A percentile compares a stretch with the other conserved stretches of the same genome.
Conservation (phyloP, 2,888 invertebrate species). For the Mongoloraphidia duomilia region DNA sequence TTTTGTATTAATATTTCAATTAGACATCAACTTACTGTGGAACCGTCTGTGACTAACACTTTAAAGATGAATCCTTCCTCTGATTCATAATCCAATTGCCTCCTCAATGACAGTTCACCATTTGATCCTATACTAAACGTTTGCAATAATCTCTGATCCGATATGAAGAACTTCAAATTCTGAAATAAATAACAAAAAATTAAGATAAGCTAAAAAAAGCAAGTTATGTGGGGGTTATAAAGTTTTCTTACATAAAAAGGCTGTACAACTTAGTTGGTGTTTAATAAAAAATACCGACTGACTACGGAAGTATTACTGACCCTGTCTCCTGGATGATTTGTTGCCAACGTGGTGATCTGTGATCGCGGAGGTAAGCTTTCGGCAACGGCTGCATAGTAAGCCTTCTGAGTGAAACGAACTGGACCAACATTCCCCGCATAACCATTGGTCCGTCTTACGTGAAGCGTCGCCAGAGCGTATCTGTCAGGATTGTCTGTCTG, state of each 20-base stretch:
- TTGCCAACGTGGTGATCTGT: conserved; percentile 54
- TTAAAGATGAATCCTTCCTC: conserved; percentile 56
- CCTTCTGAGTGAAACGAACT: conserved; percentile 54
- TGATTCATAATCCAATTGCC: conserved; percentile 66
- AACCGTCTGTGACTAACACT: conserved; percentile 69
- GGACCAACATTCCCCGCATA: conserved; percentile 25
- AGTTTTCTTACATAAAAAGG: too few relatives aligned
- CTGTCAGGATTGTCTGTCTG: conserved; percentile 78
- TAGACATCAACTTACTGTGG: conserved; percentile 39
- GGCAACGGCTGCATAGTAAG: conserved; percentile 53
- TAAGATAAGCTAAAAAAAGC: not conserved
- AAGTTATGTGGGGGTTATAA: not conserved
- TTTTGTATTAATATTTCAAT: too few relatives aligned
- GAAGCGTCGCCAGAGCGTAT: conserved; percentile 72
- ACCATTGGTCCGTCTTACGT: conserved; percentile 37
- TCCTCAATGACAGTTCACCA: conserved; percentile 64
- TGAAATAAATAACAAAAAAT: conserved; percentile 22
- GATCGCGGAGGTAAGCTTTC: conserved; percentile 65
- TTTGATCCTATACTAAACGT: conserved; percentile 63
- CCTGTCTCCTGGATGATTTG: conserved; percentile 43
- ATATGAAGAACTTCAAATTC: conserved; percentile 60
- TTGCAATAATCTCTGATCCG: conserved; percentile 56
- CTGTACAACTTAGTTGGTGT: too few relatives aligned
- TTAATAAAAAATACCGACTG: too few relatives aligned
- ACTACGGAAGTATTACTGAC: conserved; percentile 18